Evolutionary conservation across 2,888 invertebrate species (phyloP).

Genomic region (Agrilus mali): DNA sequence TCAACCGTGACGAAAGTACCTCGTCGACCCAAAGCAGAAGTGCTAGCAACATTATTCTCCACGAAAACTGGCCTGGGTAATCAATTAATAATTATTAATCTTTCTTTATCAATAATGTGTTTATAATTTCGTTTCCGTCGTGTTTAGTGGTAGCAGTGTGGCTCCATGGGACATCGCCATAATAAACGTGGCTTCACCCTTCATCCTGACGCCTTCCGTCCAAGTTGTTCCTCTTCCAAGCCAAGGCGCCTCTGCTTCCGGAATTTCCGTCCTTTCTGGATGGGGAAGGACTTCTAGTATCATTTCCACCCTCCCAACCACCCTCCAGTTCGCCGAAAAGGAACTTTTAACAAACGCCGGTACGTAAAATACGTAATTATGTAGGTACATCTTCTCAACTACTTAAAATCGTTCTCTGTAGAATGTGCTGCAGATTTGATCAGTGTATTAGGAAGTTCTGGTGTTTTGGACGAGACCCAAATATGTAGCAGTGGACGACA

Average conservation of each 20-base stretch:
- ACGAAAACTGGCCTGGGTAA: too few relatives aligned
- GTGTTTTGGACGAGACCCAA: conserved; percentile 35
- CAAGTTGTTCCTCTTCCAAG: conserved; percentile 36
- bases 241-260: conserved; percentile 18
- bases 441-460: conserved; percentile 24
- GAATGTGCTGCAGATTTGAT: conserved; percentile 34
- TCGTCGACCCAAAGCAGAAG: too few relatives aligned
- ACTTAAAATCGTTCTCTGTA: conserved; percentile 16
- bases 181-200: not conserved
- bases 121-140: too few relatives aligned
- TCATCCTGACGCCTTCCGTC: conserved; percentile 26
- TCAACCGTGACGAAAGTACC: not conserved
- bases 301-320: too few relatives aligned
- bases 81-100: too few relatives aligned
- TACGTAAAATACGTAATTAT: conserved; percentile 6
- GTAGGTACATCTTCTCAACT: too few relatives aligned
- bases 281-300: conserved; percentile 32
- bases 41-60: too few relatives aligned
- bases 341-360: conserved; percentile 11
- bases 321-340: too few relatives aligned
- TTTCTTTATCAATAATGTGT: too few relatives aligned
- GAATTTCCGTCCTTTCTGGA: conserved; percentile 33
- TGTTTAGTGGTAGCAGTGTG: not conserved
- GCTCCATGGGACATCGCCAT: conserved; percentile 4
- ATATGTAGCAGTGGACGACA: conserved; percentile 37